Conservation (phyloP, 2,888 invertebrate genomes). For the Apoda limacodes region DNA sequence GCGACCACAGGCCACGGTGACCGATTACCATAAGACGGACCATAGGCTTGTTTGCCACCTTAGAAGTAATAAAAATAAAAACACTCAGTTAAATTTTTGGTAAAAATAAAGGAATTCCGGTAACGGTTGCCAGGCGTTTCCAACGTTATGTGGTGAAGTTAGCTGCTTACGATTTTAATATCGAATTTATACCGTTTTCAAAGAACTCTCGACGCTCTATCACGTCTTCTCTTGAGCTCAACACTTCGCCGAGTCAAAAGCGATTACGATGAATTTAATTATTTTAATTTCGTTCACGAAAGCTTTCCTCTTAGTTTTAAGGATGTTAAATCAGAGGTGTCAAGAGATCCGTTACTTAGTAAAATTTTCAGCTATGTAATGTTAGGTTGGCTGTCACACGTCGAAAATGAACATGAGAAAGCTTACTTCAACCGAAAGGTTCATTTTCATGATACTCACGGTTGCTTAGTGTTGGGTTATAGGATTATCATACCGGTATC, state of each 20-base stretch:
- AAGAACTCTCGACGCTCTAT: slow-evolving; percentile 13
- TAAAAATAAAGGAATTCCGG: too few species aligned
- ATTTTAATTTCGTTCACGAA: slow-evolving; percentile 10
- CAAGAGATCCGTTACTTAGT: slow-evolving; percentile 11
- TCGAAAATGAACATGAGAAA: slow-evolving; percentile 1
- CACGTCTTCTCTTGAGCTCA: slow-evolving; percentile 6
- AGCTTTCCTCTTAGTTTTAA: slow-evolving; percentile 11
- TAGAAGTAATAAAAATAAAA: too few species aligned
- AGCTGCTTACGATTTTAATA: slow-evolving; percentile 13
- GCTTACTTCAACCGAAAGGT: slow-evolving; percentile 8
- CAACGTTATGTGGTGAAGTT: slow-evolving; percentile 12
- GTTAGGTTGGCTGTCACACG: slow-evolving; percentile 12
- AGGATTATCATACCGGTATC: slow-evolving; percentile 13
- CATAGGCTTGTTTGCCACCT: too few species aligned
- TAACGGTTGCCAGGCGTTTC: slow-evolving; percentile 11
- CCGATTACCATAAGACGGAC: too few species aligned
- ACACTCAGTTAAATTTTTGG: too few species aligned
- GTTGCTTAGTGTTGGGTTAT: slow-evolving; percentile 19
- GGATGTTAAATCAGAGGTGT: slow-evolving; percentile 10
- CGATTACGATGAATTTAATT: slow-evolving; percentile 4
- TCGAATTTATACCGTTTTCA: slow-evolving; percentile 11
- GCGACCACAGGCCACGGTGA: too few species aligned
- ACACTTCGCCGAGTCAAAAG: neutral
- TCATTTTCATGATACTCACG: slow-evolving; percentile 7
- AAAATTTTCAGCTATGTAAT: slow-evolving; percentile 12